Conservation (phyloP, 2,797 vertebrate species). For the Cryptoprocta ferox region DNA sequence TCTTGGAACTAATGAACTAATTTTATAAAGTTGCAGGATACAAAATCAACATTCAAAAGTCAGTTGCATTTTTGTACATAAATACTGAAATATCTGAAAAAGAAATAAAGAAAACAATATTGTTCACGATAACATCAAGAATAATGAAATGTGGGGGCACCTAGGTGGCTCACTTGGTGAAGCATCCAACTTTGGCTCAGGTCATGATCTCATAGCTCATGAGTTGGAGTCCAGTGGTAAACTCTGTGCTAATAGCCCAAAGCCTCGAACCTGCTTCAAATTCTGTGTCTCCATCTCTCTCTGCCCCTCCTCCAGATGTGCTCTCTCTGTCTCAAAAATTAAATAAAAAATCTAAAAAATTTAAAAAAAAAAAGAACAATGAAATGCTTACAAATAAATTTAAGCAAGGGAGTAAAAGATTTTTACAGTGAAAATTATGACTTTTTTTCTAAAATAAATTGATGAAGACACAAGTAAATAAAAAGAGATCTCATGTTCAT, state of each 20-base stretch:
- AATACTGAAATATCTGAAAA: background rate
- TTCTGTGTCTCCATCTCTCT: too few relatives aligned
- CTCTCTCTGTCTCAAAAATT: too few relatives aligned
- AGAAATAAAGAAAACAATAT: background rate
- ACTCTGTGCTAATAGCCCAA: too few relatives aligned
- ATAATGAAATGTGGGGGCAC: background rate
- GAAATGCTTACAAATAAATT: background rate
- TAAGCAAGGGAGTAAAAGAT: background rate
- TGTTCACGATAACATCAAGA: background rate
- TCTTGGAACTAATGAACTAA: background rate
- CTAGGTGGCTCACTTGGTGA: too few relatives aligned
- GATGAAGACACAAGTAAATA: background rate
- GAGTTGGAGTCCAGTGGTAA: too few relatives aligned
- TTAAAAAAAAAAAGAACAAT: background rate
- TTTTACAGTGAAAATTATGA: background rate
- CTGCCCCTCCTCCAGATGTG: too few relatives aligned
- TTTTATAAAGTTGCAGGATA: background rate
- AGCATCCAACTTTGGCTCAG: too few relatives aligned
- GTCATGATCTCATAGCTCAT: too few relatives aligned
- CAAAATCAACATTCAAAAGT: background rate
- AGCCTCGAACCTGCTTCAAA: too few relatives aligned
- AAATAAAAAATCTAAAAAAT: too few relatives aligned
- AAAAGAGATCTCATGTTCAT: background rate
- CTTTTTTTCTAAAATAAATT: background rate
- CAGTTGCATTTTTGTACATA: background rate